phyloP scores from a whole-genome alignment of 2,888 invertebrate species.

The Nephrotoma appendiculata region DNA sequence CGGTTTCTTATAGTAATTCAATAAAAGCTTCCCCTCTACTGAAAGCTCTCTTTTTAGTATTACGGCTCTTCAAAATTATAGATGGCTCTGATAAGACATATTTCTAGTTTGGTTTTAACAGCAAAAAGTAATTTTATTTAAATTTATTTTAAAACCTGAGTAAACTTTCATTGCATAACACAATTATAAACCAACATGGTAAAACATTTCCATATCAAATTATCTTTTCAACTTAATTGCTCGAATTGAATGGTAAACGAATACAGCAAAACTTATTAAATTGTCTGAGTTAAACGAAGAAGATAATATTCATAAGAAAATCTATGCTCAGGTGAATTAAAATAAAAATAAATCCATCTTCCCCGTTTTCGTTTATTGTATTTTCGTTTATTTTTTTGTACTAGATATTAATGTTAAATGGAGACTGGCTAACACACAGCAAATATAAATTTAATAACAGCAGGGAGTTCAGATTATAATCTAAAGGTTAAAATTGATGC shows the following conservation, averaged over 20 bases:
- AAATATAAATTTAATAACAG: background rate
- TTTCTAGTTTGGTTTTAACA: background rate
- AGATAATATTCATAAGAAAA: background rate
- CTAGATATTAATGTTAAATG: background rate
- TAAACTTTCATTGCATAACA: background rate
- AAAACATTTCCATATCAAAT: background rate
- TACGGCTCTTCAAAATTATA: too few species aligned
- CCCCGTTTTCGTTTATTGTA: background rate
- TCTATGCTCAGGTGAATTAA: background rate
- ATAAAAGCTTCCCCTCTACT: too few species aligned
- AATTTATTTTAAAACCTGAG: background rate
- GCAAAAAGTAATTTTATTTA: background rate
- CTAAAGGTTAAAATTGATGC: too few species aligned
- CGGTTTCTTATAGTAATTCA: too few species aligned
- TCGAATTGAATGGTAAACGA: background rate
- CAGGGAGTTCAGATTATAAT: background rate
- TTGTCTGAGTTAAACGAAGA: background rate
- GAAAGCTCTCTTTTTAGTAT: too few species aligned
- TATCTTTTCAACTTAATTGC: background rate
- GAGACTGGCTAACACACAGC: background rate
- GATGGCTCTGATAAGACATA: too few species aligned
- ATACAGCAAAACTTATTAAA: background rate
- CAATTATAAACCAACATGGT: background rate
- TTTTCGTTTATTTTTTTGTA: background rate
- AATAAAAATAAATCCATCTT: background rate